Evolutionary conservation across 2,113 vertebrate genomes (phyloP).

Genomic region (Forbesichthys agassizii): DNA sequence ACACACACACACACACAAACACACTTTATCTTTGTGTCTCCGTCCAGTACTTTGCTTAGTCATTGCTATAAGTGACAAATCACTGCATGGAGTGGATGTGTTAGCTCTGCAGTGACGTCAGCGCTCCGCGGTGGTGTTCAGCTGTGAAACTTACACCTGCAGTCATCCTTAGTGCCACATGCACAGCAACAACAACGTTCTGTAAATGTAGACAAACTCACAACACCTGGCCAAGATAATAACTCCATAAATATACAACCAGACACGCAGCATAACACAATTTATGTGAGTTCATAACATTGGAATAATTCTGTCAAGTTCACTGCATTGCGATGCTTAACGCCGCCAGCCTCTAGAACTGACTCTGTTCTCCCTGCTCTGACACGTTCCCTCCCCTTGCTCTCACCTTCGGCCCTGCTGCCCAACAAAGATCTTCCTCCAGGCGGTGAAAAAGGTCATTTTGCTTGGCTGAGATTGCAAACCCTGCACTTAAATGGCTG

Average conservation of each 20-base stretch:
- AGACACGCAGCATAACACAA: too few relatives aligned
- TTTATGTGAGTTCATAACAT: too few relatives aligned
- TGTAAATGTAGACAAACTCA: too few relatives aligned
- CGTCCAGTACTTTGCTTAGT: neutral
- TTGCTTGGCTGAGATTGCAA: conserved; percentile 44
- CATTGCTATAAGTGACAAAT: conserved; percentile 52
- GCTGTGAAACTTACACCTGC: conserved; percentile 22
- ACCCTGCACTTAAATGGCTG: conserved; percentile 48
- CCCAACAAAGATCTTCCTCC: conserved; percentile 37
- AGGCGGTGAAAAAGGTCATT: conserved; percentile 54
- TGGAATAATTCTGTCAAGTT: neutral
- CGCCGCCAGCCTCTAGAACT: conserved; percentile 8
- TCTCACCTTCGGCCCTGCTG: conserved; percentile 25
- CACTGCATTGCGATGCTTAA: neutral
- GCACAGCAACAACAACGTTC: conserved; percentile 21
- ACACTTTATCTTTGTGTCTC: too few relatives aligned
- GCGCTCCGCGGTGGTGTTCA: conserved; percentile 3
- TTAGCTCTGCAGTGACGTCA: conserved; percentile 54
- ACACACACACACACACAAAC: too few relatives aligned
- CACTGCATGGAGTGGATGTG: conserved; percentile 32
- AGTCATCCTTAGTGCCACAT: conserved; percentile 16
- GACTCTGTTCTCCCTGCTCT: conserved; percentile 2
- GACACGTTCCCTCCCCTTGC: neutral
- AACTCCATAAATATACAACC: too few relatives aligned
- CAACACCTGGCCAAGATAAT: too few relatives aligned